Evolutionary conservation across 2,797 vertebrate genomes (phyloP).

Genomic region (Lithobates sylvaticus): DNA sequence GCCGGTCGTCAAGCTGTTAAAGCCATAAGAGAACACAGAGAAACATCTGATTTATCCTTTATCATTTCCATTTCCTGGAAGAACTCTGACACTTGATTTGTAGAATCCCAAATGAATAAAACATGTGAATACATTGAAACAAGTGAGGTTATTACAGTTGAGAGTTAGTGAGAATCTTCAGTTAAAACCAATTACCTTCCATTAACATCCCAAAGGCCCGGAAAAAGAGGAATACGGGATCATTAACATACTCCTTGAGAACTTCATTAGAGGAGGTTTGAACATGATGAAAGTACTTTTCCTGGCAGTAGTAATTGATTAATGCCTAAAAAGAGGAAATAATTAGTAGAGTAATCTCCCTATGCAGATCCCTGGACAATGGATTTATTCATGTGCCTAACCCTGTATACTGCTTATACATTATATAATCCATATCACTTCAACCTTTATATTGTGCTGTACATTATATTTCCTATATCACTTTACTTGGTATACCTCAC

Average conservation of each 20-base stretch:
- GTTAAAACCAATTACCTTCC: conserved; percentile 80
- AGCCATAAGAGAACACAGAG: conserved; percentile 90
- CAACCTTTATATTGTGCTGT: too few relatives aligned
- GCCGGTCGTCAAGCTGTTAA: too few relatives aligned
- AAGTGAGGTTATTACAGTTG: not conserved
- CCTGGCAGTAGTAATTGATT: conserved; percentile 88
- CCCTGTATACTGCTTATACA: too few relatives aligned
- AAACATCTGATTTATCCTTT: conserved; percentile 85
- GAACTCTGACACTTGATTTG: conserved; percentile 88
- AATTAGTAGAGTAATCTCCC: not conserved
- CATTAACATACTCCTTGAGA: conserved; percentile 78
- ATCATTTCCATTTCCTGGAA: conserved; percentile 85
- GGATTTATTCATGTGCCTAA: not conserved
- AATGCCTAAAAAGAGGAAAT: conserved; percentile 78
- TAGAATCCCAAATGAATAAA: conserved; percentile 53
- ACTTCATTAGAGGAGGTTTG: conserved; percentile 82
- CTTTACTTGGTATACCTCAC: too few relatives aligned
- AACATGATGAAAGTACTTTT: conserved; percentile 88
- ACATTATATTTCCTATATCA: too few relatives aligned
- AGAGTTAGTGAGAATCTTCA: not conserved
- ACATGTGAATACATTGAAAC: not conserved
- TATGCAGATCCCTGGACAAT: not conserved
- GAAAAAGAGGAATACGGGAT: conserved; percentile 86
- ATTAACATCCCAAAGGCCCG: conserved; percentile 87
- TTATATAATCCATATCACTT: too few relatives aligned